Evolutionary conservation across 2,113 vertebrate species (phyloP), one percentile per base, ranked within the genome.

Genomic region (Heterochromis multidens): DNA sequence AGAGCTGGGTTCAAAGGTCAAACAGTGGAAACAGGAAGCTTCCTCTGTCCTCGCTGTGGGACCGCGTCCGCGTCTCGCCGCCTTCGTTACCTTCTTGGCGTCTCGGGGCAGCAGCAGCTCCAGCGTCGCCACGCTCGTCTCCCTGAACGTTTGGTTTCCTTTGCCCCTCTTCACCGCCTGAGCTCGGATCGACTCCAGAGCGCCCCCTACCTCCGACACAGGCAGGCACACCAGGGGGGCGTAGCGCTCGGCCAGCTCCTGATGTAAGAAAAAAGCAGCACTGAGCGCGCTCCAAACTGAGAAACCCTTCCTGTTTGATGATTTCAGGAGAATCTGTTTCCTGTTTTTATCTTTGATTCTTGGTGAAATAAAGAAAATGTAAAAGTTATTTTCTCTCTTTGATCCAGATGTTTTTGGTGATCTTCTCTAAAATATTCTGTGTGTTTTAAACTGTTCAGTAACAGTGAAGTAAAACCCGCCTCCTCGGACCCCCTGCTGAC

Each of bases 221-320:
- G 88, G 80, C 79, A 97, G 95, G 23, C 90, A 63, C 49, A 99
- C 85, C 84, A 92, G 93, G 14, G 95, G 89, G 12, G 97, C 96
- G 23, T 97, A 99, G 57, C 93, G 96, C 76, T 91, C 94, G 1
- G 97, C 96, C 83, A 99, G 97, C 25, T 96, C 97, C 98, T 99
- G 40, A 3, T 4, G 27, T 2, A 72, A 31, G 43, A 72, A 70
- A 17, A 49, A 52, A 6, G 60, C 19, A 49, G 7, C 16, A 33
- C 29, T 54, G 37, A 29, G 21, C 16, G 4, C 25, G 35, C 76
- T n/a, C n/a, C n/a, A n/a, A n/a, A n/a, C n/a, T n/a, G n/a, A n/a
- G n/a, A n/a, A n/a, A n/a, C n/a, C n/a, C n/a, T n/a, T n/a, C n/a
- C n/a, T n/a, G n/a, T n/a, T n/a, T n/a, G n/a, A n/a, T n/a, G n/a